Evolutionary conservation across 2,797 vertebrate genomes (phyloP).

Genomic region (Ctenochaetus hawaiiensis): DNA sequence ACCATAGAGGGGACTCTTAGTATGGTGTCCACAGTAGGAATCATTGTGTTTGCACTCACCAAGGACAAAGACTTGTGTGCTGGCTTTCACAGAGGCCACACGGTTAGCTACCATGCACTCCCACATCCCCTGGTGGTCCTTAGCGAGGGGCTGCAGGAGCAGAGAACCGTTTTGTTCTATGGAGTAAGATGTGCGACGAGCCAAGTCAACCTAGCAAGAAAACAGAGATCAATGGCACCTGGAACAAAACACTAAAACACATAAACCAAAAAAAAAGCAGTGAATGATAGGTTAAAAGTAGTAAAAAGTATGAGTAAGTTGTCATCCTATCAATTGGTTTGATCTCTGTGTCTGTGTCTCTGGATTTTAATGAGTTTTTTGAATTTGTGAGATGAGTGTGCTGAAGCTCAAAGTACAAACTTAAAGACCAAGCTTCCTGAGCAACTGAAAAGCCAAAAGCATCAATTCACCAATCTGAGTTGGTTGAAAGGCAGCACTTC

Average conservation of each 20-base stretch:
- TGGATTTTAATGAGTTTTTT: conserved; percentile 4
- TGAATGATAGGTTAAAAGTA: no score
- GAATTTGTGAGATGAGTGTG: background rate
- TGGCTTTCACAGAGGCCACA: conserved; percentile 85
- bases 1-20: background rate
- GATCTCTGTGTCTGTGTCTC: conserved; percentile 1
- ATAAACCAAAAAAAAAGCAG: no score
- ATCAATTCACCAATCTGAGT: background rate
- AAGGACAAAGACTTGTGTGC: conserved; percentile 88
- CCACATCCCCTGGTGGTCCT: conserved; percentile 94
- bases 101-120: conserved; percentile 88
- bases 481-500: conserved; percentile 5
- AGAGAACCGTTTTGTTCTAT: conserved; percentile 88
- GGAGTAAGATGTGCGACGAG: conserved; percentile 78
- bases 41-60: conserved; percentile 82
- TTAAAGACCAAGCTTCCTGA: conserved; percentile 8
- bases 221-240: background rate
- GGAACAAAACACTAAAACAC: background rate
- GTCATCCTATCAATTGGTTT: background rate
- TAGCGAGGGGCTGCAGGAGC: conserved; percentile 87
- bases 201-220: conserved; percentile 81
- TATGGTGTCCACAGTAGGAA: background rate
- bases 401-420: conserved; percentile 5
- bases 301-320: background rate
- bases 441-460: conserved; percentile 6